phyloP scores from a whole-genome alignment of 2,888 invertebrate species.

The Eustalomyia histrio region DNA sequence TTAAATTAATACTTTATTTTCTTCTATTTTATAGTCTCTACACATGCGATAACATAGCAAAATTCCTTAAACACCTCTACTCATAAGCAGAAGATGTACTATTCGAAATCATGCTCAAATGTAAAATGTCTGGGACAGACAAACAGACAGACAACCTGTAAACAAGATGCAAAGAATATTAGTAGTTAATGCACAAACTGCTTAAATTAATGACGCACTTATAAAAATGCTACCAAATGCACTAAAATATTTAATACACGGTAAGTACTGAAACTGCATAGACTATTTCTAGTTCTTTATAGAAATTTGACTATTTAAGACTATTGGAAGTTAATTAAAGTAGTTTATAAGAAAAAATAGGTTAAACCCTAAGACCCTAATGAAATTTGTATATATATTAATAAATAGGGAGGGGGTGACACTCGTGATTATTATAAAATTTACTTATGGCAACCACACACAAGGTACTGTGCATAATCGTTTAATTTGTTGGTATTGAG shows the following conservation, averaged over 20 bases:
- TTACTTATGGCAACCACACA: too few species aligned
- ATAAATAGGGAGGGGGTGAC: too few species aligned
- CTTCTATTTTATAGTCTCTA: conserved; percentile 7
- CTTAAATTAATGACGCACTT: conserved; percentile 58
- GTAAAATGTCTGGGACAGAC: neutral
- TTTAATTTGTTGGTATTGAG: too few species aligned
- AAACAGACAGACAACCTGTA: neutral
- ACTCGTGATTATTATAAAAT: too few species aligned
- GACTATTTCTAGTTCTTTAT: too few species aligned
- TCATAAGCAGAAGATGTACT: neutral
- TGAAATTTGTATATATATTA: too few species aligned
- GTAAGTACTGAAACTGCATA: too few species aligned
- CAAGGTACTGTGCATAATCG: too few species aligned
- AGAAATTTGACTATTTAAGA: too few species aligned
- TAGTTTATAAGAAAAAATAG: too few species aligned
- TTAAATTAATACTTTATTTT: conserved; percentile 6
- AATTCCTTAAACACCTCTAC: conserved; percentile 18
- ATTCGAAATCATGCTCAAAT: neutral
- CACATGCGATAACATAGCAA: conserved; percentile 8
- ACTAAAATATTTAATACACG: neutral
- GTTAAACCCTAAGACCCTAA: too few species aligned
- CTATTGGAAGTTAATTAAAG: too few species aligned
- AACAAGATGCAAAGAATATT: conserved; percentile 3
- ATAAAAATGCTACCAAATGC: conserved; percentile 42
- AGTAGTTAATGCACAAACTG: conserved; percentile 34